These are phyloP conservation scores for Cliona cf. orientalis DNA, from an alignment of 37 sponge, comb jelly and placozoan genomes.

Conservation along the genomic window DNA sequence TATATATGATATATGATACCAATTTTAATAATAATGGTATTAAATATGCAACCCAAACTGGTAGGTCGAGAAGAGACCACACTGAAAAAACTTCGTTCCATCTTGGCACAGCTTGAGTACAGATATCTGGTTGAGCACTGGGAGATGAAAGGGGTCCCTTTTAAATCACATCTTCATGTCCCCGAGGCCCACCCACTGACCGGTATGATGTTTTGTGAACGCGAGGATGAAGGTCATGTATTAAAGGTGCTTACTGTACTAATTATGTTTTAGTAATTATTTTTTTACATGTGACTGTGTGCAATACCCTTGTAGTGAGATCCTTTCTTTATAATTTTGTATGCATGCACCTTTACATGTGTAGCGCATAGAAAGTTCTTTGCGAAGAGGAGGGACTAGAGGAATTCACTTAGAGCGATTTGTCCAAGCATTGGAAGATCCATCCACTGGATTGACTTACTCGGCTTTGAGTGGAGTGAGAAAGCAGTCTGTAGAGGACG, in stretches of 20 bases:
- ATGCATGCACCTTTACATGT: too few species aligned
- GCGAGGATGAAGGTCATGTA: constrained; percentile 30
- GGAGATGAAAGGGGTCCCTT: constrained; percentile 25
- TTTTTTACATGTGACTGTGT: too few species aligned
- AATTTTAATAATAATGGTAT: background rate
- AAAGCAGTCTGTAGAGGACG: background rate
- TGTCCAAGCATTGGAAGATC: background rate
- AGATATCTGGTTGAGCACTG: constrained; percentile 14
- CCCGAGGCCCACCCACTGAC: constrained; percentile 33
- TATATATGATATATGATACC: background rate
- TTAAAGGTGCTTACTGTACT: too few species aligned
- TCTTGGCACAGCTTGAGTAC: constrained; percentile 32
- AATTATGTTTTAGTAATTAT: too few species aligned
- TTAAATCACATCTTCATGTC: constrained; percentile 30
- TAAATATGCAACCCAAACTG: too few species aligned
- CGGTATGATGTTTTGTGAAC: constrained; percentile 22
- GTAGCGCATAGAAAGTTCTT: too few species aligned
- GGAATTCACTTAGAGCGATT: background rate
- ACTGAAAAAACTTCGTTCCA: constrained; percentile 27
- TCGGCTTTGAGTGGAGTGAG: background rate
- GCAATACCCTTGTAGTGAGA: too few species aligned
- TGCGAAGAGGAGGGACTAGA: background rate
- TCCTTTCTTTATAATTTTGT: too few species aligned
- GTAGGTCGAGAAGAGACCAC: constrained; percentile 8
- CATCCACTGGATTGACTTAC: background rate